Evolutionary conservation across 2,797 vertebrate species (phyloP).

Genomic region (Synaphobranchus kaupii): DNA sequence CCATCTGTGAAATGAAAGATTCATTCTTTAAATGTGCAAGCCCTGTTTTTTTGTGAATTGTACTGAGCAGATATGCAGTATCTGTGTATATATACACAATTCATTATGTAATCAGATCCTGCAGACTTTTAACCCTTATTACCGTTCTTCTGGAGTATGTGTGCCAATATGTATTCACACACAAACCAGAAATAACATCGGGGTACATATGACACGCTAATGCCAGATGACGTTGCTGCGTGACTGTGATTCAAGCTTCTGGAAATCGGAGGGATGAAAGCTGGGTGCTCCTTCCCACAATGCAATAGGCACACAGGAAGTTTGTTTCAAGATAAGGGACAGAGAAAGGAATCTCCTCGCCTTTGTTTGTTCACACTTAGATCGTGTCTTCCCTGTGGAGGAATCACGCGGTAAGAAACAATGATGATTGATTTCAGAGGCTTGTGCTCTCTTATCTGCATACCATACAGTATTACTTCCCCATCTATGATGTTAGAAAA

Average conservation of each 20-base stretch:
- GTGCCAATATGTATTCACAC: background rate
- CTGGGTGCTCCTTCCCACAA: background rate
- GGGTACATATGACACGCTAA: background rate
- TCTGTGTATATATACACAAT: background rate
- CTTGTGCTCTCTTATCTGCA: background rate
- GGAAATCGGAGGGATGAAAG: background rate
- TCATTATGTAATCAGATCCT: too few relatives aligned
- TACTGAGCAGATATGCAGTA: background rate
- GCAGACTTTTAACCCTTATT: too few relatives aligned
- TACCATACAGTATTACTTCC: background rate
- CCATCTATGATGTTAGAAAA: background rate
- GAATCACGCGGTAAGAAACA: background rate
- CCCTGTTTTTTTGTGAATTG: conserved; percentile 30
- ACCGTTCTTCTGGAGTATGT: background rate
- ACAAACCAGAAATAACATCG: background rate
- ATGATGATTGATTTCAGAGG: background rate
- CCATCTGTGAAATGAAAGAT: conserved; percentile 13
- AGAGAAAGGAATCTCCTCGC: background rate
- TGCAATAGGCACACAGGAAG: background rate
- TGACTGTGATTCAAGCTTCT: background rate
- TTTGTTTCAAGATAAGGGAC: background rate
- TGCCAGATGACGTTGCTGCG: background rate
- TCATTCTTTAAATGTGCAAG: conserved; percentile 15
- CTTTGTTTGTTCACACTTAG: background rate
- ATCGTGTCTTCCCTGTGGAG: background rate